A percentile compares a stretch with the other conserved stretches of the same genome.
Conservation (phyloP, 1,140 invertebrate species). For the Trypoxylus dichotomus region DNA sequence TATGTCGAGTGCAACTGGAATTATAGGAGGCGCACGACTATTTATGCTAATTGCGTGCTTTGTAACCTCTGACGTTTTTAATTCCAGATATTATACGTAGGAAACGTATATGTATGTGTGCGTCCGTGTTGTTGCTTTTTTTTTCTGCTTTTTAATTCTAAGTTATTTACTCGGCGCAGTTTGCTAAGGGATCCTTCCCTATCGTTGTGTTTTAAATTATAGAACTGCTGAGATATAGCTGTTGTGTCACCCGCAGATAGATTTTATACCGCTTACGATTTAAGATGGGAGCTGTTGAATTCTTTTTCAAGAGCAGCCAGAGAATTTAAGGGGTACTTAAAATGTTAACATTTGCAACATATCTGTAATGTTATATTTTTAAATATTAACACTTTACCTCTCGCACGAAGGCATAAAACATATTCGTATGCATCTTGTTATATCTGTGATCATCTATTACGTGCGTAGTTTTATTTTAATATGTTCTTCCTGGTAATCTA, state of each 20-base stretch:
- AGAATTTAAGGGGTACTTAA: not conserved
- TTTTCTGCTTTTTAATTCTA: not conserved
- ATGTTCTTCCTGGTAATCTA: too few species aligned
- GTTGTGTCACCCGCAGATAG: not conserved
- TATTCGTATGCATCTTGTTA: too few species aligned
- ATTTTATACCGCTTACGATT: not conserved
- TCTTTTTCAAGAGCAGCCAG: not conserved
- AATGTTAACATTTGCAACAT: not conserved
- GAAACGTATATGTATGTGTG: not conserved
- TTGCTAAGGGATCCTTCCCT: not conserved
- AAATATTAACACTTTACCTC: too few species aligned
- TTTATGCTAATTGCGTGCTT: constrained; percentile 5
- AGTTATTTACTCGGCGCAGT: not conserved
- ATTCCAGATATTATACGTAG: constrained; percentile 9
- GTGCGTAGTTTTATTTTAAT: too few species aligned
- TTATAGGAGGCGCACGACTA: not conserved
- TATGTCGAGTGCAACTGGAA: constrained; percentile 1
- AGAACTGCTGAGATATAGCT: not conserved
- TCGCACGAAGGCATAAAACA: too few species aligned
- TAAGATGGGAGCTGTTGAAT: not conserved
- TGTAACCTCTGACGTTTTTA: constrained; percentile 16
- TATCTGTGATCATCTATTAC: too few species aligned
- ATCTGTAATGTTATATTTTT: not conserved
- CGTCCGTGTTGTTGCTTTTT: not conserved
- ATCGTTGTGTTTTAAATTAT: not conserved